Percentiles rank a stretch among this genome's conserved stretches.
Conservation (phyloP, 2,888 invertebrate species). For the Busseola fusca region DNA sequence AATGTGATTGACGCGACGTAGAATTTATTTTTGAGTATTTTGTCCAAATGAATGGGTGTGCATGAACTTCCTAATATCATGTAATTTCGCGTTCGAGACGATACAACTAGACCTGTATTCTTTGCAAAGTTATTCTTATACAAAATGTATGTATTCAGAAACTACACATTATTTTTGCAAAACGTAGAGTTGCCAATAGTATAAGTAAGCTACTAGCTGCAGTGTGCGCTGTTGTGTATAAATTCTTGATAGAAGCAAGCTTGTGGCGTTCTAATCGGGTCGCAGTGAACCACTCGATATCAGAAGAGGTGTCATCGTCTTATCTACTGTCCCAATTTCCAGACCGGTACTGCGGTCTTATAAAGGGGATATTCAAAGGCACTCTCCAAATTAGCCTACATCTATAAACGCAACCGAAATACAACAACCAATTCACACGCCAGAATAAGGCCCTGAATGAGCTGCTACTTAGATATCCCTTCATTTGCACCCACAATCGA, state of each 20-base stretch:
- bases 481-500: slow-evolving; percentile 32
- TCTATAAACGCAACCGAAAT: slow-evolving; percentile 31
- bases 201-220: not conserved
- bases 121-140: not conserved
- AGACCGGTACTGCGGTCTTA: slow-evolving; percentile 27
- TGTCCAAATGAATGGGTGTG: not conserved
- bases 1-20: not conserved
- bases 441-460: slow-evolving; percentile 19
- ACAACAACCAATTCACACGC: slow-evolving; percentile 32
- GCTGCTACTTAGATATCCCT: slow-evolving; percentile 18
- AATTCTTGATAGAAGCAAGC: slow-evolving; percentile 15
- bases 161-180: not conserved
- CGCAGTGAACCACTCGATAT: slow-evolving; percentile 41
- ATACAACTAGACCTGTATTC: not conserved
- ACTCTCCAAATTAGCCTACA: slow-evolving; percentile 42
- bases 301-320: slow-evolving; percentile 29
- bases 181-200: not conserved
- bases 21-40: not conserved
- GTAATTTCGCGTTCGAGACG: not conserved
- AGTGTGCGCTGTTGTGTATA: not conserved
- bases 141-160: not conserved
- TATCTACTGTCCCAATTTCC: slow-evolving; percentile 47
- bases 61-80: not conserved
- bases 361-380: slow-evolving; percentile 31
- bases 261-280: slow-evolving; percentile 29